Conservation (phyloP, 1,140 invertebrate genomes). For the silkworm (Bombyx mori) region ASM3026992v2 NC_085129.1:11376501-11377000, state of each 20-base stretch:
- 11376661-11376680: conserved; percentile 65
- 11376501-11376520: no score
- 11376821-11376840: no score
- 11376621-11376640: conserved; percentile 22
- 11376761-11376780: neutral
- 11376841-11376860: no score
- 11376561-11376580: no score
- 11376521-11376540: no score
- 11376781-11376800: neutral
- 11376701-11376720: conserved; percentile 25
- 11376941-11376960: no score
- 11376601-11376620: conserved; percentile 7
- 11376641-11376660: conserved; percentile 41
- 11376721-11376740: conserved; percentile 22
- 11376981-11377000: no score
- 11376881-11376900: neutral
- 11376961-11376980: no score
- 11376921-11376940: neutral
- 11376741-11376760: neutral
- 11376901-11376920: neutral
- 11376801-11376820: no score
- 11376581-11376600: no score
- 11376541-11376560: no score
- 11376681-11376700: conserved; percentile 43
- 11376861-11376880: no score